Evolutionary conservation across 2,797 vertebrate genomes (phyloP).

Genomic region (Enteromius viviparus): DNA sequence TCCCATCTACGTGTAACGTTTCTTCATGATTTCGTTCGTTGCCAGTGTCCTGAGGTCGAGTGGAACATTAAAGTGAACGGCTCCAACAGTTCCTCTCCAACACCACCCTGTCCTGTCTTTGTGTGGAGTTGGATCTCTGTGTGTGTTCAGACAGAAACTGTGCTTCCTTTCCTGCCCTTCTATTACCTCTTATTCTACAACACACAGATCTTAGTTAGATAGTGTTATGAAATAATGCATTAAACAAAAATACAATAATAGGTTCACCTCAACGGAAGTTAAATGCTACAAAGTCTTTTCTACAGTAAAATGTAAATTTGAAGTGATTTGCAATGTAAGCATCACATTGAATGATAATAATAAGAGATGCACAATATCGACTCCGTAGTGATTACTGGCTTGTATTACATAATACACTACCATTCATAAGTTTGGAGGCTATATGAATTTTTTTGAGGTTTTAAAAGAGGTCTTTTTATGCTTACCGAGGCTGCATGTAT

Average conservation of each 20-base stretch:
- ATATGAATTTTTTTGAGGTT: too few relatives aligned
- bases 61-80: slow-evolving; percentile 16
- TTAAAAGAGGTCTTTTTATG: background rate
- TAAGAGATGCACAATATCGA: background rate
- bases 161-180: slow-evolving; percentile 32
- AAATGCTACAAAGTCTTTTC: background rate
- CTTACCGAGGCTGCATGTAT: background rate
- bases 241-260: background rate
- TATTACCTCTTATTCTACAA: background rate
- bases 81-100: slow-evolving; percentile 25
- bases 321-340: background rate
- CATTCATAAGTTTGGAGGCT: background rate
- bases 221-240: background rate
- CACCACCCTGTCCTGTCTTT: slow-evolving; percentile 67
- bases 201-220: background rate
- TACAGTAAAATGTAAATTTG: background rate
- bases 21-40: background rate
- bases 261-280: background rate
- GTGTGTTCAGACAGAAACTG: slow-evolving; percentile 58
- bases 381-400: background rate
- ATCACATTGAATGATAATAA: background rate
- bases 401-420: background rate
- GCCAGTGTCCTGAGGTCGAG: background rate
- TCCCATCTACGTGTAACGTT: slow-evolving; percentile 26
- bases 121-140: slow-evolving; percentile 54